These are phyloP conservation scores for Hippolais icterina DNA, from an alignment of 2,113 vertebrate species.

Conservation along the genomic window DNA sequence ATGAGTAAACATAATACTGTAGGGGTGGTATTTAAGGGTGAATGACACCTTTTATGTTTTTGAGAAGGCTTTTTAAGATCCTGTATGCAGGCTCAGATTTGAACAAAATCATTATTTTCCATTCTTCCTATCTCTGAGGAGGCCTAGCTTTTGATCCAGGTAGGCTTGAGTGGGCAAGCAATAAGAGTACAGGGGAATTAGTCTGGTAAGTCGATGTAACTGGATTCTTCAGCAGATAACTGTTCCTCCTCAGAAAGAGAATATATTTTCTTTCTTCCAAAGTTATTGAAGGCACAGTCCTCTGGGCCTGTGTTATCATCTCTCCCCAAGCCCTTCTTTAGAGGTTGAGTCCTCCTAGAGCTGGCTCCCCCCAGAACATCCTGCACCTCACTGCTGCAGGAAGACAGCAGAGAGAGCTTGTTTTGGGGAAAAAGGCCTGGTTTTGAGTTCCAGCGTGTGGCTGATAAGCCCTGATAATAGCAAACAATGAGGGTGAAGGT, in stretches of 20 bases:
- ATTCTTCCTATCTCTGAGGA: not conserved
- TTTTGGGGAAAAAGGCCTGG: not conserved
- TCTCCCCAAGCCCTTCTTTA: not conserved
- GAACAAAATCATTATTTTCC: not conserved
- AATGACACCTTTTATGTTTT: conserved; percentile 4
- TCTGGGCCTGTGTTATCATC: not conserved
- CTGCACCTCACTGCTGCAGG: not conserved
- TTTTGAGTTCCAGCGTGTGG: not conserved
- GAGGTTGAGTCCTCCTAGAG: not conserved
- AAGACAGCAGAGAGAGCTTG: not conserved
- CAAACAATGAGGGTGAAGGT: not conserved
- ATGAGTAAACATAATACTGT: not conserved
- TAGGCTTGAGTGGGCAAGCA: not conserved
- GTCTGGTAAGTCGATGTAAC: not conserved
- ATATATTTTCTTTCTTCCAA: not conserved
- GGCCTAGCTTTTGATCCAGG: not conserved
- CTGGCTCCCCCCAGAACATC: not conserved
- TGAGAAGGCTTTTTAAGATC: not conserved
- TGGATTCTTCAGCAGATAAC: not conserved
- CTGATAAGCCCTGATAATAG: not conserved
- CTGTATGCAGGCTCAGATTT: not conserved
- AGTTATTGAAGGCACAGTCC: fast-evolving
- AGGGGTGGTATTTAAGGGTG: not conserved
- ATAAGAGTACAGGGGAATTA: not conserved
- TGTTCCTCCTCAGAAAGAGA: not conserved